phyloP scores from a whole-genome alignment of 2,888 invertebrate species.

The Ectemnius continuus region DNA sequence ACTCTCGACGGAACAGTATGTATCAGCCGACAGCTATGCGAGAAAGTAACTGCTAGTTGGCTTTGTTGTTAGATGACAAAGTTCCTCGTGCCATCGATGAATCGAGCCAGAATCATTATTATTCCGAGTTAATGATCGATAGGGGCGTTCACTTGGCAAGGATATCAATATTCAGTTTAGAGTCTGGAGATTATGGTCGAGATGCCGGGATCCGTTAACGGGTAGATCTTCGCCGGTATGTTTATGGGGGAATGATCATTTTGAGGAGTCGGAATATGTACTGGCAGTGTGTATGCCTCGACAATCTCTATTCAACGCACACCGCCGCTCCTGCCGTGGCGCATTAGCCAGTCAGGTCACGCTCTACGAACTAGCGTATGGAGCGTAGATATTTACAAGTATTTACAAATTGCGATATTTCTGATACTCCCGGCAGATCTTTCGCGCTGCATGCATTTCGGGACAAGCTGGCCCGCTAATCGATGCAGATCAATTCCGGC shows the following conservation, averaged over 20 bases:
- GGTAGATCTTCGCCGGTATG: slow-evolving; percentile 39
- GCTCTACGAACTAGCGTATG: slow-evolving; percentile 49
- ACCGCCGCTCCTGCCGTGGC: slow-evolving; percentile 43
- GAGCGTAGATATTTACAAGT: slow-evolving; percentile 53
- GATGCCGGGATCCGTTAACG: not conserved
- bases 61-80: not conserved
- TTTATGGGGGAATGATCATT: slow-evolving; percentile 30
- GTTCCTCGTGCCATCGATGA: not conserved
- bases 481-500: too few species aligned
- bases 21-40: slow-evolving; percentile 37
- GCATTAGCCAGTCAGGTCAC: slow-evolving; percentile 57
- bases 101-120: not conserved
- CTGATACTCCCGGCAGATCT: slow-evolving; percentile 4
- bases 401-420: slow-evolving; percentile 52
- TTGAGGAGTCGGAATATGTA: slow-evolving; percentile 40
- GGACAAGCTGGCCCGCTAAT: too few species aligned
- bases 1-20: slow-evolving; percentile 32
- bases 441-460: slow-evolving; percentile 13
- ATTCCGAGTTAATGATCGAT: not conserved
- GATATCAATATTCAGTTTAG: too few species aligned
- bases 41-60: slow-evolving; percentile 20
- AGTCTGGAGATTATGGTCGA: too few species aligned
- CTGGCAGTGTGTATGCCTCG: slow-evolving; percentile 28
- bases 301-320: slow-evolving; percentile 59
- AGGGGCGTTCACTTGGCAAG: too few species aligned